Base-by-base conservation (phyloP, 2,113 vertebrate genomes). In the Odocoileus virginianus region DNA sequence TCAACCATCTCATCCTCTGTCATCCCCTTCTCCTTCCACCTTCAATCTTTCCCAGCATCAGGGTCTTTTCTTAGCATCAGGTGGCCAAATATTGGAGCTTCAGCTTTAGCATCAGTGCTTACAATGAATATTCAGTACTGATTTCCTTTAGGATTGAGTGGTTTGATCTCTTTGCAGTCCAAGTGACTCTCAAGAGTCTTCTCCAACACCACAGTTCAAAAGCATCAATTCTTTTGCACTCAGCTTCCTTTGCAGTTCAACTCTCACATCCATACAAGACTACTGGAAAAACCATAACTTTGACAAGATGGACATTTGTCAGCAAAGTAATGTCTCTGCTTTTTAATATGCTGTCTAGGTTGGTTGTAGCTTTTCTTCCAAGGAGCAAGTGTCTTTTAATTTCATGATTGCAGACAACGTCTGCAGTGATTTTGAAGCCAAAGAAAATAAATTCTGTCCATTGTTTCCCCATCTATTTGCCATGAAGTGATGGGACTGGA, bases 11-110 rank as follows among this genome's bases (percentile, higher is more conserved):
- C 64, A 36, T 6, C n/a, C 64, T 71, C 2, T 0, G n/a, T 21
- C 5, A 0, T 71, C n/a, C 19, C n/a, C 9, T 21, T 71, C n/a
- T 71, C n/a, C 10, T 36, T 19, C 64, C 9, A 21, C 9, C 4
- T 36, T 71, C 64, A 71, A 36, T 36, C 64, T 71, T 71, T 36
- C 16, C 64, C 11, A 71, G 19, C 64, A 71, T 71, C 9, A 12
- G 9, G 19, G n/a, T 36, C n/a, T 36, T 71, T 71, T 71, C 19
- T 71, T 36, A 6, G n/a, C 19, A 71, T 71, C 64, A 71, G 0
- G 5, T 71, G 19, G 19, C 64, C n/a, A 71, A 23, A 71, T 71
- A 36, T 71, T 36, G n/a, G n/a, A 71, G n/a, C 64, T 71, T 71
- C 19, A 36, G 9, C 8, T 36, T 71, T 21, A 36, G 11, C n/a